phyloP scores from a whole-genome alignment of 1,140 invertebrate species.

The Chymomyza costata region DNA sequence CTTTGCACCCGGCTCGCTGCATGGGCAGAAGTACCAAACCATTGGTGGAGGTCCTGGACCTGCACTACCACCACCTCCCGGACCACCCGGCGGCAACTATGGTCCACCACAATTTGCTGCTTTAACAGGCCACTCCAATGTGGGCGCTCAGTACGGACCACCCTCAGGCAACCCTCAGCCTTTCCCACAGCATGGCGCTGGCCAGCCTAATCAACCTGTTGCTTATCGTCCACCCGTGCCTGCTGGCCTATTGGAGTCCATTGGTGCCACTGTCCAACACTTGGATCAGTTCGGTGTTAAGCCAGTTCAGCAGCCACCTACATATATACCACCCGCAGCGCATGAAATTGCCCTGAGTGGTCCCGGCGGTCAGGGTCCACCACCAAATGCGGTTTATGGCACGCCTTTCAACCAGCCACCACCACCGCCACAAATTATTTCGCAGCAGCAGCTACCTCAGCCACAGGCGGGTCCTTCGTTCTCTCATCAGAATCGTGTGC shows the following conservation, averaged over 20 bases:
- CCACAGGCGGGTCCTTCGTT: slow-evolving; percentile 47
- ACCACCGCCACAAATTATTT: slow-evolving; percentile 32
- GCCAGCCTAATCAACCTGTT: slow-evolving; percentile 78
- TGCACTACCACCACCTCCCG: slow-evolving; percentile 13
- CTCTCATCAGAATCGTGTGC: slow-evolving; percentile 30
- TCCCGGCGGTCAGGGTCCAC: slow-evolving; percentile 7
- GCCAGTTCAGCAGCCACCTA: slow-evolving; percentile 73
- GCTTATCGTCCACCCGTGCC: slow-evolving; percentile 84
- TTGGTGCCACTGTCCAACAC: slow-evolving; percentile 78
- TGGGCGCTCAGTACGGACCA: slow-evolving; percentile 63
- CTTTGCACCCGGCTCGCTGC: slow-evolving; percentile 46
- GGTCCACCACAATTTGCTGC: slow-evolving; percentile 42
- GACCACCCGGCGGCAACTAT: slow-evolving; percentile 11
- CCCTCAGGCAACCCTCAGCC: slow-evolving; percentile 60
- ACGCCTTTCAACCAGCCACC: slow-evolving; percentile 27
- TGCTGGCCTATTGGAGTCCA: slow-evolving; percentile 80
- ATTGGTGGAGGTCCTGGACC: slow-evolving; percentile 16
- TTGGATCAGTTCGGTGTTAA: slow-evolving; percentile 73
- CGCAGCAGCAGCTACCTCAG: slow-evolving; percentile 59
- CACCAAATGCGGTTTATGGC: slow-evolving; percentile 31
- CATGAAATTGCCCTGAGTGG: slow-evolving; percentile 76
- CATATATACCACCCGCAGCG: slow-evolving; percentile 81
- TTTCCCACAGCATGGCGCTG: slow-evolving; percentile 58
- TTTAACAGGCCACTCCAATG: slow-evolving; percentile 49
- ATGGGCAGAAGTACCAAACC: slow-evolving; percentile 51